Conservation (phyloP, 2,888 invertebrate genomes). For the Orchestes rusci region DNA sequence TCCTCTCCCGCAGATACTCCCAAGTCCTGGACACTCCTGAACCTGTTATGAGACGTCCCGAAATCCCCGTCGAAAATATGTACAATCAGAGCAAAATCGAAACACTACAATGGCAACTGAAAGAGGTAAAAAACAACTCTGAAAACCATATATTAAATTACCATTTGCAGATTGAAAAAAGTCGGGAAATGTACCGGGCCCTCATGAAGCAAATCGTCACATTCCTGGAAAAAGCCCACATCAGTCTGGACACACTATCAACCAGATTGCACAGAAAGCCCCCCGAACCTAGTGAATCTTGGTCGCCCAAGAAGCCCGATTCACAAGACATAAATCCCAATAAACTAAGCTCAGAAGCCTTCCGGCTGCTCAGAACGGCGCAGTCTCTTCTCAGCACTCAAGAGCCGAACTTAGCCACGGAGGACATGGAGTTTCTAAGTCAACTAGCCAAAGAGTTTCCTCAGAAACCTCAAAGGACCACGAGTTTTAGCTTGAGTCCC, state of each 20-base stretch:
- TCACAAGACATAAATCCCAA: conserved; percentile 37
- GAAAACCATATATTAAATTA: too few species aligned
- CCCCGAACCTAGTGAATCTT: not conserved
- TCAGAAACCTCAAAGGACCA: conserved; percentile 33
- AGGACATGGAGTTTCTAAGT: conserved; percentile 36
- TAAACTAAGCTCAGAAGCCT: conserved; percentile 60
- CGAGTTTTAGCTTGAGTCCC: conserved; percentile 38
- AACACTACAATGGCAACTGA: conserved; percentile 65
- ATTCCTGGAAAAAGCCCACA: conserved; percentile 61
- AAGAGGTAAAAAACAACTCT: too few species aligned
- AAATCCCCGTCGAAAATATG: conserved; percentile 51
- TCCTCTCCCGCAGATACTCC: conserved; percentile 27
- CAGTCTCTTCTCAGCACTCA: conserved; percentile 57
- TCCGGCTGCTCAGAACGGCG: conserved; percentile 56
- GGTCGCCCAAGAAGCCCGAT: too few species aligned
- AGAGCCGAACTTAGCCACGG: conserved; percentile 52
- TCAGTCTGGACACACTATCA: conserved; percentile 52
- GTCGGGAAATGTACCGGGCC: conserved; percentile 65
- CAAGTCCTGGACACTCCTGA: conserved; percentile 30
- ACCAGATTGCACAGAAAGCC: conserved; percentile 39
- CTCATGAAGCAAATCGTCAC: conserved; percentile 64
- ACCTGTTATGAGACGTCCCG: conserved; percentile 38
- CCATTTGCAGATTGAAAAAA: conserved; percentile 57
- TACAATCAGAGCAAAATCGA: conserved; percentile 60
- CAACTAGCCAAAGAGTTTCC: conserved; percentile 42